A percentile compares a stretch with the other conserved stretches of the same genome.
Evolutionary conservation across 2,888 invertebrate genomes (phyloP).

Genomic region (Uropetala carovei): DNA sequence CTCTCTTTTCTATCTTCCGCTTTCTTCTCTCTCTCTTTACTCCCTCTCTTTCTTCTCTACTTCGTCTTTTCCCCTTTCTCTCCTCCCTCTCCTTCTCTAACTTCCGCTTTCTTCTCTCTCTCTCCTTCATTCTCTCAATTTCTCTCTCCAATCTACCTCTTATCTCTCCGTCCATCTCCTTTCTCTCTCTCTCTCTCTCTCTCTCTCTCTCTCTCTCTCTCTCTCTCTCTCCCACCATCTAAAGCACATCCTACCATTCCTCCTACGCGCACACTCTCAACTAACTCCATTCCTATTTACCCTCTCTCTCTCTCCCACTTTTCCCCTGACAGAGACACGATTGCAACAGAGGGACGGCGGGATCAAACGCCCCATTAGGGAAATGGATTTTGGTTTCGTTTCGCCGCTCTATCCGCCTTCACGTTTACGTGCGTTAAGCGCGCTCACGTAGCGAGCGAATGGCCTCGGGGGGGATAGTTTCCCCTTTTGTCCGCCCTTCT

Average conservation of each 20-base stretch:
- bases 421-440: not conserved
- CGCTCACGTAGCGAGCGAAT: too few relatives aligned
- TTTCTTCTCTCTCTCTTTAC: too few relatives aligned
- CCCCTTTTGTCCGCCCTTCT: too few relatives aligned
- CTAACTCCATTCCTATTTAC: too few relatives aligned
- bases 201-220: conserved; percentile 57
- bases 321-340: not conserved
- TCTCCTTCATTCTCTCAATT: not conserved
- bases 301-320: conserved; percentile 45
- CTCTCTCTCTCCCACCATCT: conserved; percentile 38
- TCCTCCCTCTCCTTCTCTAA: not conserved
- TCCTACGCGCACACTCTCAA: conserved; percentile 27
- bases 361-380: conserved; percentile 32
- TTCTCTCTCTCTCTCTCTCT: conserved; percentile 59
- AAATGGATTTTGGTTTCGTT: conserved; percentile 22
- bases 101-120: conserved; percentile 2
- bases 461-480: too few relatives aligned
- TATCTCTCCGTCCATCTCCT: not conserved
- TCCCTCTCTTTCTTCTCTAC: not conserved
- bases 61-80: too few relatives aligned
- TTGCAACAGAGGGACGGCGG: not conserved
- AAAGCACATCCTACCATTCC: conserved; percentile 24
- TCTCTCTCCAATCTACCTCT: not conserved
- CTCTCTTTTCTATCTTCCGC: too few relatives aligned
- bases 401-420: not conserved